Evolutionary conservation across 37 sponge, comb jelly and placozoan species (phyloP), one percentile per base, ranked within the genome.

Genomic region (Cliona cf. orientalis): DNA sequence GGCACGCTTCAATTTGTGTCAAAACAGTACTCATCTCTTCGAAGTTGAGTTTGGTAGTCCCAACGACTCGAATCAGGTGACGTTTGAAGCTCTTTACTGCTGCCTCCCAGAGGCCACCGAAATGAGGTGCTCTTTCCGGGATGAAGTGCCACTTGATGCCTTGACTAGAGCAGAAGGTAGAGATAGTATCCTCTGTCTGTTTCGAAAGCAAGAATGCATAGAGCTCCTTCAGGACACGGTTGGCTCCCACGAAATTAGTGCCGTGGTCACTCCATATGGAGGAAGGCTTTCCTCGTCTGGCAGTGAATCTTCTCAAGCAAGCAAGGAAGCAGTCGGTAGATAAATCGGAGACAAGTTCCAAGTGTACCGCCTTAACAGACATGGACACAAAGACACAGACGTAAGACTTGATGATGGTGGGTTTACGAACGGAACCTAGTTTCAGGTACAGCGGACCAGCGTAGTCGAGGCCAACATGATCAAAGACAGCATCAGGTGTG

Each of bases 361-460:
- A 35, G 32, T 86, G 87, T 39, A 79, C 67, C 22, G 80, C 87
- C 43, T 74, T 79, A 3, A 74, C 68, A 19, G 80, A 70, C 53
- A 72, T 69, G 39, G 53, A 73, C 32, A 77, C 71, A 37, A 78
- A 86, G 2, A 86, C 46, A 35, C 66, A 71, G 5, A 86, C 42
- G 55, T 86, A 86, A 3, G 80, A 49, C 34, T 78, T 86, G 36
- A 72, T 19, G 4, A 59, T 69, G 42, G 49, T 78, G 3, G 55
- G 78, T 31, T 76, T 76, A 29, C 46, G 62, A 31, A 76, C 86
- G 69, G 35, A 56, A n/a, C 71, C 78, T 28, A 26, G 69, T 46
- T 87, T 87, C 68, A 74, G 53, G 14, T 65, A 56, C 9, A 80
- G 28, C 17, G 79, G 80, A 7, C 87, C 74, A 34, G 87, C 87